A percentile compares a stretch with the other conserved stretches of the same genome.
Evolutionary conservation across 2,113 vertebrate species (phyloP).

Genomic region (Myotis lucifugus): DNA sequence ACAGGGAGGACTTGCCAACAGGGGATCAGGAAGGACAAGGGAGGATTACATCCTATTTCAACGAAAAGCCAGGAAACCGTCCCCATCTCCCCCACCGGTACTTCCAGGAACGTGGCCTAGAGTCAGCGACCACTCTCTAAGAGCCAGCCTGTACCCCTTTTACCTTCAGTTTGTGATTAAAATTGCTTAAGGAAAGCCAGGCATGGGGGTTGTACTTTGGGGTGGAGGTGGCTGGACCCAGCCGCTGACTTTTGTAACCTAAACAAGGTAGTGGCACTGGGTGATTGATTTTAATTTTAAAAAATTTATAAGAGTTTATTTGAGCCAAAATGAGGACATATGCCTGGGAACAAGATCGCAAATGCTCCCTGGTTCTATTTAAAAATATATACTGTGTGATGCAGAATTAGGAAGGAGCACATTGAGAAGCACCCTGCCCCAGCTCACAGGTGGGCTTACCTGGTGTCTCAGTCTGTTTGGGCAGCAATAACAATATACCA

Average conservation of each 20-base stretch:
- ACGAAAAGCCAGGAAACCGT: neutral
- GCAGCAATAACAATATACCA: neutral
- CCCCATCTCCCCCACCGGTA: slow-evolving; percentile 84
- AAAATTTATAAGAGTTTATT: neutral
- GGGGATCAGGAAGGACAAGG: slow-evolving; percentile 64
- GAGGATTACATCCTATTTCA: slow-evolving; percentile 79
- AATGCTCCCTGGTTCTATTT: neutral
- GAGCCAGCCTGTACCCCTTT: neutral
- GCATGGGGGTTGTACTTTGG: neutral
- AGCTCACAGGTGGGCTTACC: neutral
- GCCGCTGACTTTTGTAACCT: neutral
- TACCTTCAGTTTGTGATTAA: slow-evolving; percentile 38
- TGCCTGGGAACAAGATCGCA: neutral
- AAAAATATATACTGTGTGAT: neutral
- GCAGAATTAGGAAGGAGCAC: neutral
- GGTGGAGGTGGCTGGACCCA: neutral
- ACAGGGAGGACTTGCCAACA: slow-evolving; percentile 88
- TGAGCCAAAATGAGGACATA: neutral
- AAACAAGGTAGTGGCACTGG: neutral
- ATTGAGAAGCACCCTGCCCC: neutral
- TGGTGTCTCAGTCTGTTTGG: neutral
- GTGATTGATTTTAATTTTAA: neutral
- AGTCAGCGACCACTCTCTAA: slow-evolving; percentile 81
- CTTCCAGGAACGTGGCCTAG: slow-evolving; percentile 90
- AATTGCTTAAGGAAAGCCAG: neutral